These are phyloP conservation scores for Diachasma alloeum DNA, from an alignment of 1,140 invertebrate genomes.

Conservation along the genomic window DNA sequence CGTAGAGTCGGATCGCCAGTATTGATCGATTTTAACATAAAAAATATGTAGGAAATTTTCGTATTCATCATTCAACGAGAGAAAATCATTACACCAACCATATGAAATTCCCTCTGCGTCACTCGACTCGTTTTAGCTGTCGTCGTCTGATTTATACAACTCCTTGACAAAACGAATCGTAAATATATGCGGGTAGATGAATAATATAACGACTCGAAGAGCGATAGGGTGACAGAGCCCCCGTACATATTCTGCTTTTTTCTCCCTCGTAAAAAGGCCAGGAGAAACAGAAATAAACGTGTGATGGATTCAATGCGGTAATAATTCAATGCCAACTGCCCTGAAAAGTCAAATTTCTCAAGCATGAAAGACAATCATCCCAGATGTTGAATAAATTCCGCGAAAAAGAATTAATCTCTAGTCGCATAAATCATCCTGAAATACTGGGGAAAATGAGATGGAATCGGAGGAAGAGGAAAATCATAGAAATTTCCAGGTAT, in stretches of 20 bases:
- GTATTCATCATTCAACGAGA: too few relatives aligned
- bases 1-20: too few relatives aligned
- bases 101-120: constrained; percentile 1
- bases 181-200: constrained; percentile 34
- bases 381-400: not conserved
- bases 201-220: constrained; percentile 31
- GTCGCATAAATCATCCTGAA: not conserved
- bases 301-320: not conserved
- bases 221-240: not conserved
- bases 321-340: constrained; percentile 5
- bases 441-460: not conserved
- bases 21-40: too few relatives aligned
- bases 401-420: too few relatives aligned
- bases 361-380: constrained; percentile 5
- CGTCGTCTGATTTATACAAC: constrained; percentile 32
- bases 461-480: not conserved
- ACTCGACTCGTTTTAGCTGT: not conserved
- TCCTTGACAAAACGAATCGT: constrained; percentile 29
- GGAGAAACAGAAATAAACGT: not conserved
- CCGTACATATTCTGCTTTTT: not conserved
- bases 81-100: too few relatives aligned
- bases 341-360: not conserved
- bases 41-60: too few relatives aligned
- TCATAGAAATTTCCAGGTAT: not conserved
- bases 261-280: not conserved